Evolutionary conservation across 1,140 invertebrate genomes (phyloP), one percentile per base, ranked within the genome.

Genomic region (Cyclina sinensis): DNA sequence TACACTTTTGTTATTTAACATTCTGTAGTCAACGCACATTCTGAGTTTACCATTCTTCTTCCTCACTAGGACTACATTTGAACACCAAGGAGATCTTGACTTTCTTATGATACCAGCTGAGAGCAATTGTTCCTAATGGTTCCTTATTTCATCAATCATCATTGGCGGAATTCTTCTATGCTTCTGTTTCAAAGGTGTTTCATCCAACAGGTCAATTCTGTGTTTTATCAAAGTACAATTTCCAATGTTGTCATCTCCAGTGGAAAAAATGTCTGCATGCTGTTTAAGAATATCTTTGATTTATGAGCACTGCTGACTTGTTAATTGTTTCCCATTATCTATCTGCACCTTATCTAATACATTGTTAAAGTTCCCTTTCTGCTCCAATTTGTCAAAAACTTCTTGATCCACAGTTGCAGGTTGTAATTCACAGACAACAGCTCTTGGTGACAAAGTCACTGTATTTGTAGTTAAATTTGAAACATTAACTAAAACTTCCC

Each of bases 31-130:
- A 0, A 91, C 37, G 78, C 91, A 93, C 30, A 94, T 59, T 18
- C 92, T 73, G n/a, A 90, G 30, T 21, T 35, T 76, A 12, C 89
- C 92, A 89, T 93, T 90, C 65, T 91, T 92, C 74, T 91, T 92
- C 48, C 80, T 32, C 37, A 76, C 90, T 14, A 88, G n/a, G 21
- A 88, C 86, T 12, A 88, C 68, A 27, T 68, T 48, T 1, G 76
- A 81, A 46, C 74, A n/a, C 59, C 78, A 88, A 24, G 86, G 86
- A n/a, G 70, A 62, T 18, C 35, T 70, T 7, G 86, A 88, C 7
- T 37, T 18, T 46, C 79, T 59, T 12, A 88, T 88, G 4, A 88
- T 54, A 18, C 86, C 76, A 51, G 54, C 5, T 32, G 86, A 7
- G 1, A 70, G 39, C n/a, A 88, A 16, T 27, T 88, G 73, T 68